Base-by-base conservation (phyloP, 2,797 vertebrate species). In the Danio choprae region DNA sequence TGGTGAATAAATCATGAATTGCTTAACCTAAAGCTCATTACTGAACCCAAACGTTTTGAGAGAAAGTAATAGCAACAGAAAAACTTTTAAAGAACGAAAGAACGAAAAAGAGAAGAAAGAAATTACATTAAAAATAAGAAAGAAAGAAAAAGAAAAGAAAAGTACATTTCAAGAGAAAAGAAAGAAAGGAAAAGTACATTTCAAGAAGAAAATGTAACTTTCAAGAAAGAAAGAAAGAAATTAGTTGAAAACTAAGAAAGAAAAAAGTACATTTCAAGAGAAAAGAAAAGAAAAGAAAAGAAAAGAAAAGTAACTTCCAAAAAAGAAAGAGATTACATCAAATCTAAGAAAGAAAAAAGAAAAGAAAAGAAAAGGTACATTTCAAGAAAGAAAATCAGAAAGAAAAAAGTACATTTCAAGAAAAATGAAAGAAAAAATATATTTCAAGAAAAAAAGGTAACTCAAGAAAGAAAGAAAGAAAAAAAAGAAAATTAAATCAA, bases 361-460 rank as follows among this genome's bases (percentile, higher is more conserved):
- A 20, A 20, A 0, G 2, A 10, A 10, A 1, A 9, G 1, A n/a
- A 1, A 1, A 18, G 4, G n/a, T n/a, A 29, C 29, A 29, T 29
- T 29, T 29, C 3, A 29, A 29, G 29, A 29, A 29, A n/a, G n/a
- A 3, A 5, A 15, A 18, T n/a, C n/a, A 29, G n/a, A 1, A 18
- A 8, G 7, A 1, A 18, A 29, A n/a, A 29, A 29, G 1, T 29
- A 29, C 29, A n/a, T 3, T 29, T 29, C 29, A 29, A 29, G 29
- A 29, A 29, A 29, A n/a, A n/a, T n/a, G 29, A 29, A n/a, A n/a
- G n/a, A n/a, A n/a, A n/a, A n/a, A n/a, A n/a, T n/a, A n/a, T n/a
- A n/a, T n/a, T n/a, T n/a, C n/a, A n/a, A n/a, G 15, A 20, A 10
- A 10, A 4, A n/a, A 18, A 0, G 48, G 6, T 15, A n/a, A 51